Evolutionary conservation across 2,888 invertebrate species (phyloP), one percentile per base, ranked within the genome.

Genomic region (Azorinus chamasolen): DNA sequence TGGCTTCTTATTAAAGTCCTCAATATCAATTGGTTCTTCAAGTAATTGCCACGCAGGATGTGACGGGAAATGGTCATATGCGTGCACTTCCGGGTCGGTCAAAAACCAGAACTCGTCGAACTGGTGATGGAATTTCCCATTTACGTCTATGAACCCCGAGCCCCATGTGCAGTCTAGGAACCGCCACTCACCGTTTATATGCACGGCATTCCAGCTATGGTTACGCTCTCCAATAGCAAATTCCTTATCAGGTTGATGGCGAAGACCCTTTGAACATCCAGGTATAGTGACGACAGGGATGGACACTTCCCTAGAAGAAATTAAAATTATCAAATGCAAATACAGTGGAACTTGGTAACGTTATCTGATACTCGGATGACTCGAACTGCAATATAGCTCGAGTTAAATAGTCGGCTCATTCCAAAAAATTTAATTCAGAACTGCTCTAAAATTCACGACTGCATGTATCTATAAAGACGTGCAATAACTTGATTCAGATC

Each of bases 61-160:
- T 2, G 70, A 39, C 3, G 88, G 87, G 63, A 85, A 87, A 61
- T 88, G 89, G 22, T 79, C 79, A 25, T 79, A 79, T 12, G 82
- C 71, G 41, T 88, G 86, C 16, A 73, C 65, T 48, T 87, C 85
- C 0, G 89, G 88, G 32, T 88, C 87, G 0, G 88, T 87, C 25
- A 89, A 68, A 73, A 90, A 90, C 76, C 84, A 88, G 58, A 84
- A 83, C n/a, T 89, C 89, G 41, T 85, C 83, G 25, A 79, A 84
- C 8, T 83, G 78, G 8, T 70, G 83, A 1, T 65, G 45, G 32
- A 84, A 86, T 51, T 71, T 76, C 18, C 75, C 77, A 8, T 63
- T 43, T 1, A 53, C 32, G 48, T 76, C 79, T 0, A 78, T 25
- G 18, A 48, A 77, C 0, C 86, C 86, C 2, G 86, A 83, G 16